Base-by-base conservation (phyloP, 2,888 invertebrate genomes). In the Griposia aprilina region DNA sequence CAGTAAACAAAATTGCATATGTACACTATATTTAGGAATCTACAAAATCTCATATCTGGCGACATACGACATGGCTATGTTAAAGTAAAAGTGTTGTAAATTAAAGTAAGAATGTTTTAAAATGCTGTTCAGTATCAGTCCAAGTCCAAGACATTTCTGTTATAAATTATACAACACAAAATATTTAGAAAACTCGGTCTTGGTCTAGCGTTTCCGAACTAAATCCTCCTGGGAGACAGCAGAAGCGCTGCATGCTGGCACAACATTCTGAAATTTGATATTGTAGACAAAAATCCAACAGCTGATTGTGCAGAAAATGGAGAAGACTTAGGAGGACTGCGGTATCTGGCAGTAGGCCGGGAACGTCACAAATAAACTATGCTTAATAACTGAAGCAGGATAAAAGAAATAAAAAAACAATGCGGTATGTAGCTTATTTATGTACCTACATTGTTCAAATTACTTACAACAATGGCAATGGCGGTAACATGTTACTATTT, bases 181-280 rank as follows among this genome's bases (percentile, higher is more conserved):
- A 85, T 81, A 74, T 85, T 71, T 81, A 67, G 36, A 67, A 81
- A 63, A 57, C 60, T 62, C 69, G 23, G 41, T 36, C 59, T 70
- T 63, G 62, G 59, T 66, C 26, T 52, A 75, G n/a, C n/a, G 66
- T 65, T 62, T 81, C 52, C n/a, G 15, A 72, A 86, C 70, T 59
- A 76, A 84, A 86, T 74, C 65, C 66, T 67, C 79, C 48, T 55
- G 72, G 20, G 82, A 67, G 75, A 60, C 65, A 76, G 67, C 67
- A 77, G 36, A 83, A 86, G 63, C 41, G 65, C 73, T 75, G 71
- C 55, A 83, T 69, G 81, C 81, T 86, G 67, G 62, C 79, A 71
- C 70, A 63, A 57, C 59, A 73, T 79, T 70, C 69, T 60, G 69
- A 73, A 86, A 86, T 75, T 86, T 55, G 50, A 83, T 83, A 79